phyloP scores from a whole-genome alignment of 2,888 invertebrate species.

The Abrostola triplasia region DNA sequence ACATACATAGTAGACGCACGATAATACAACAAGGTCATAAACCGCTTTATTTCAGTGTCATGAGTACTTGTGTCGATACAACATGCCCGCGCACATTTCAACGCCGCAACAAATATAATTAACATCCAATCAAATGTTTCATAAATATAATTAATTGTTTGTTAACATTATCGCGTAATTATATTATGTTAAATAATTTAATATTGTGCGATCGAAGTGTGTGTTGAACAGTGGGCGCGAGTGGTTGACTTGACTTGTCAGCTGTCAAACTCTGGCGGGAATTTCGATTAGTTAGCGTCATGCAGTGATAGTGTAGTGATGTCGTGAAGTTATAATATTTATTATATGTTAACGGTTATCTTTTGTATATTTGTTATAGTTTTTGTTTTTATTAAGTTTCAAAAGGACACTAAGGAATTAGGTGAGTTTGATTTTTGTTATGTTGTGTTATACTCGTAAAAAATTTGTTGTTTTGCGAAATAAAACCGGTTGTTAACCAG shows the following conservation, averaged over 20 bases:
- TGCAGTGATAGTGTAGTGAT: slow-evolving; percentile 78
- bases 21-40: slow-evolving; percentile 60
- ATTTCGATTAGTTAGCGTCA: slow-evolving; percentile 58
- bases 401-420: slow-evolving; percentile 51
- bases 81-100: slow-evolving; percentile 18
- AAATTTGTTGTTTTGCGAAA: too few relatives aligned
- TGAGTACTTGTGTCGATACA: slow-evolving; percentile 29
- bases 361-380: slow-evolving; percentile 68
- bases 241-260: slow-evolving; percentile 61
- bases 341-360: slow-evolving; percentile 77
- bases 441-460: neutral
- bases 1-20: slow-evolving; percentile 48
- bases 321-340: slow-evolving; percentile 63
- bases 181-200: slow-evolving; percentile 36
- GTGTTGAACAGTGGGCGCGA: slow-evolving; percentile 44
- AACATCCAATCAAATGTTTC: slow-evolving; percentile 21
- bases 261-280: slow-evolving; percentile 76
- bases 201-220: slow-evolving; percentile 33
- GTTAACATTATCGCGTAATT: slow-evolving; percentile 38
- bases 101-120: slow-evolving; percentile 35
- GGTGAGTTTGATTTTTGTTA: slow-evolving; percentile 60
- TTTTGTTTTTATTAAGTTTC: slow-evolving; percentile 68
- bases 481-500: too few relatives aligned
- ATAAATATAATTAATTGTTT: slow-evolving; percentile 31
- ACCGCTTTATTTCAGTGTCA: slow-evolving; percentile 57